A percentile compares a stretch with the other conserved stretches of the same genome.
Evolutionary conservation across 2,888 invertebrate genomes (phyloP).

Genomic region (Boloria euphrosyne): DNA sequence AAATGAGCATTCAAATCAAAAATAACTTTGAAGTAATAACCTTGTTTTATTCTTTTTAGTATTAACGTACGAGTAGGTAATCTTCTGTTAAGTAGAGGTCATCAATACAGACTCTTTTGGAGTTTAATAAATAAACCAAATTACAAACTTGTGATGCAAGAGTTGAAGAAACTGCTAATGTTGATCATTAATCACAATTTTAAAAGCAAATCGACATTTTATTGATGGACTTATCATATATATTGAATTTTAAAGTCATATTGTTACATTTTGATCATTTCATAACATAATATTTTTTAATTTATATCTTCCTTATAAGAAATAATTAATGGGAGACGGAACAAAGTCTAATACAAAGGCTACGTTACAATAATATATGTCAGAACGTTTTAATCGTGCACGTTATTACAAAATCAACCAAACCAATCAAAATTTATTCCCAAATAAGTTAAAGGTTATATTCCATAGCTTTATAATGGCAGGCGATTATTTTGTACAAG

Average conservation of each 20-base stretch:
- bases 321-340: background rate
- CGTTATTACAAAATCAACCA: background rate
- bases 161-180: constrained; percentile 1
- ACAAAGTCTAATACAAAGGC: background rate
- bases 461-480: background rate
- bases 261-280: constrained; percentile 1
- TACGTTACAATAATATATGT: background rate
- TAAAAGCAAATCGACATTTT: background rate
- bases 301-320: constrained; percentile 5
- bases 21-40: too few relatives aligned
- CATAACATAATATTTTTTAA: background rate
- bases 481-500: constrained; percentile 1
- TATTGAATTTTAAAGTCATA: background rate
- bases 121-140: too few relatives aligned
- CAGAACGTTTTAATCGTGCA: background rate
- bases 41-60: too few relatives aligned
- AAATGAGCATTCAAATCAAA: too few relatives aligned
- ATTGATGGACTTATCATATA: constrained; percentile 1
- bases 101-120: background rate
- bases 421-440: constrained; percentile 11
- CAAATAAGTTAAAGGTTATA: constrained; percentile 16
- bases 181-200: background rate
- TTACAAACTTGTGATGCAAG: too few relatives aligned
- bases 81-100: background rate
- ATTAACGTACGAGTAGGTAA: too few relatives aligned